Base-by-base conservation (phyloP, 92 coral and sea anemone species). In the Heteractis magnifica region DNA sequence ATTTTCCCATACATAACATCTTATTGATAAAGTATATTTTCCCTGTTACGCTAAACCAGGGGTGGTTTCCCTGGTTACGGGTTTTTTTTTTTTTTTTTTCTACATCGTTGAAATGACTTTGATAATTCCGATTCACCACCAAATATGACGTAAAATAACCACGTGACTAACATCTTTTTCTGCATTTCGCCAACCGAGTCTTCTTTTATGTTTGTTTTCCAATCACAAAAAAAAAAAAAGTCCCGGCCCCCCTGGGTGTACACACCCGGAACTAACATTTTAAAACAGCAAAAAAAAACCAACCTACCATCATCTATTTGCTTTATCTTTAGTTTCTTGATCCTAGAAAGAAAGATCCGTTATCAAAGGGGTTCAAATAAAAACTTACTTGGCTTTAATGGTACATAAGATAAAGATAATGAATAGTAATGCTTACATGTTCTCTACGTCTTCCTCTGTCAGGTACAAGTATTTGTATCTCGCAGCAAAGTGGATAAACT, bases 241-340 rank as follows among this genome's bases (percentile, higher is more conserved):
- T 34, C 44, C 44, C 44, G 44, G 44, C 3, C 44, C 44, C 3
- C 44, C 44, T 34, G 44, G 44, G 44, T 34, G 44, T 34, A 34
- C 2, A 34, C 2, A 34, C 44, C 44, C 2, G 44, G 44, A 34
- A 34, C 44, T 34, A 34, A 34, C 59, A 9, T 55, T 13, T 0
- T 55, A 8, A 55, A 55, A 56, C 5, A 56, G 15, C 13, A n/a
- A 10, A 58, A 58, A 58, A 15, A n/a, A n/a, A n/a, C n/a, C 49
- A 56, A 50, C 89, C 78, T 87, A 95, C 98, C 98, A 71, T 95
- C 98, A 21, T 94, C 96, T 71, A 95, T 82, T 83, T 90, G 93
- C 19, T 84, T 88, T 13, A 95, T 88, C 18, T 95, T 94, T 85
- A 95, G 73, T 19, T 72, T 82, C 10, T 87, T 64, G 70, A 90